Evolutionary conservation across 2,113 vertebrate genomes (phyloP), one percentile per base, ranked within the genome.

Genomic region (Terrapene triunguis): DNA sequence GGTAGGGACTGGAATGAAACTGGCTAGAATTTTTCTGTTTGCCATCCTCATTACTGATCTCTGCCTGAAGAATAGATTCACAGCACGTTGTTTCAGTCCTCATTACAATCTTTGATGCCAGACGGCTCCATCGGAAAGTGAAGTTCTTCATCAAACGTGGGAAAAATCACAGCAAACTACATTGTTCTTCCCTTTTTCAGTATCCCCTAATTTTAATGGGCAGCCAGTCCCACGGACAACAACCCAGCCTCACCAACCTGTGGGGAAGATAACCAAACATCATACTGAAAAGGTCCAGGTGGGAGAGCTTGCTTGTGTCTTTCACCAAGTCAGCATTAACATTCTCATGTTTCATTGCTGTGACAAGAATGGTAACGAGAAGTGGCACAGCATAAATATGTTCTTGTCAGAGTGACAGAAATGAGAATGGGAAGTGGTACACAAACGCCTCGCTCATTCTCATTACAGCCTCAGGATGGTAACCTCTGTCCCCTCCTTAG

Each of bases 1-100:
- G 42, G 21, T 25, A 91, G 96, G 91, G 89, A 50, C 42, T 95
- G 2, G 47, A 80, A 93, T 42, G 42, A 95, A 93, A 27, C 54
- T 84, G 16, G 2, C 8, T 57, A 62, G 4, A 93, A 8, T 5
- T 29, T 87, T 84, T 93, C 51, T 27, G 7, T 57, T 92, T 82
- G 84, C 54, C 13, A 80, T 38, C 50, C 29, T 82, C 22, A 19
- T 80, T 42, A 38, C 88, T 55, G 51, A 87, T n/a, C 9, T 4
- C 29, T 90, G 3, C 8, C 7, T 53, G 38, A 92, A 72, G 79
- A 95, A 89, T 7, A 57, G 0, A 62, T 84, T 82, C 19, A 50
- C 16, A 76, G 6, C 5, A 78, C 38, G n/a, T 0, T 3, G 25
- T 90, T 89, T 86, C 53, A 57, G 16, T 50, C 27, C 42, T 74